Evolutionary conservation across 2,797 vertebrate genomes (phyloP), one percentile per base, ranked within the genome.

Genomic region (Hafferia zeledoni): DNA sequence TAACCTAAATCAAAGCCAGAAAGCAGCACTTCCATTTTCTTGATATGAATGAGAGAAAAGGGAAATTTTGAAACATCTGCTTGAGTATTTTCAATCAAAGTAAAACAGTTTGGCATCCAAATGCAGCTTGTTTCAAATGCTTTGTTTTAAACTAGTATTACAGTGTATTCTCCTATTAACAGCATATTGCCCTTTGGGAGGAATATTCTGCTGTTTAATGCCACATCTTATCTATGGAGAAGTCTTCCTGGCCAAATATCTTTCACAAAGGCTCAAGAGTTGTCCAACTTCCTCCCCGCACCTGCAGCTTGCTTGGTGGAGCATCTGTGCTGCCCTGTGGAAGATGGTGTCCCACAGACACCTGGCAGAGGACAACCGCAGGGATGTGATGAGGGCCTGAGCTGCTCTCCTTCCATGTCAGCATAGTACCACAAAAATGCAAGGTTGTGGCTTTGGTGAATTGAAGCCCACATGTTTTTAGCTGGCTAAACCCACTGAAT

Each of bases 311-410:
- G 28, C 27, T 30, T 6, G 22, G 33, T 39, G 44, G 57, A 11
- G 28, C 14, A 11, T 4, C 55, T 13, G 10, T 1, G 2, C 9
- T 41, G 13, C 18, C 0, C 0, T 10, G 31, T 9, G 39, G 33
- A 59, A 33, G 50, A 20, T 23, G 44, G 20, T 2, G 5, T 20
- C 13, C 37, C 3, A 12, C 25, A 16, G 56, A 15, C 9, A 7
- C 33, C 20, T 17, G 47, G 27, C 35, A 37, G 53, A 30, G 33
- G 8, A 44, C 18, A 27, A 33, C 37, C 2, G 3, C 0, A 2
- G 41, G 31, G 39, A 13, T 0, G 23, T 25, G 11, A 35, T 0
- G 0, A 35, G 12, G n/a, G 11, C 10, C 53, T 37, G 23, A 70
- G 55, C 44, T 2, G 1, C 64, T 27, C 8, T 72, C 43, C 50